Percentiles rank a stretch among this genome's conserved stretches.
These are phyloP conservation scores for Drosophila azteca DNA, from an alignment of 1,140 invertebrate species.

Conservation along the genomic window DNA sequence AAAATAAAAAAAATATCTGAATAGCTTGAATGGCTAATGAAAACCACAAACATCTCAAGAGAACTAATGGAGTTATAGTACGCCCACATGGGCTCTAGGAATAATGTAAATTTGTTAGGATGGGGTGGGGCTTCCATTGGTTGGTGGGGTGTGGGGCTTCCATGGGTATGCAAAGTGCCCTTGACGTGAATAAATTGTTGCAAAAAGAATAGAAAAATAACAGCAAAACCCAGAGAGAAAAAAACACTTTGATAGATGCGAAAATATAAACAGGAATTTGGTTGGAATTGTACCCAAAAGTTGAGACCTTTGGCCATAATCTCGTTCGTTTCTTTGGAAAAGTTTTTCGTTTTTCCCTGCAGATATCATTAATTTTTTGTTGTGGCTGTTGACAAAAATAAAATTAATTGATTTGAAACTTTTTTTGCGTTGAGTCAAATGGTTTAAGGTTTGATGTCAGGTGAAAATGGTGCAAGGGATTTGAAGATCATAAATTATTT, in stretches of 20 bases:
- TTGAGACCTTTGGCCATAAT: constrained; percentile 57
- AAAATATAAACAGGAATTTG: constrained; percentile 34
- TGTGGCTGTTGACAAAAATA: constrained; percentile 47
- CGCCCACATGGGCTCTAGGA: neutral
- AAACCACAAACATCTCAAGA: constrained; percentile 59
- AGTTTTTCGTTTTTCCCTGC: constrained; percentile 36
- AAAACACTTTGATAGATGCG: constrained; percentile 67
- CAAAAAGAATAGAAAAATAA: constrained; percentile 48
- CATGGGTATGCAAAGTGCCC: constrained; percentile 52
- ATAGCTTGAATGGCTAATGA: constrained; percentile 58
- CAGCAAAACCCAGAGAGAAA: constrained; percentile 31
- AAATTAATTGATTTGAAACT: constrained; percentile 43
- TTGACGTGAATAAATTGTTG: constrained; percentile 74
- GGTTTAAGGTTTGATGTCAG: constrained; percentile 1
- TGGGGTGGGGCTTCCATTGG: too few relatives aligned
- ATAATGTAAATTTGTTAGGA: too few relatives aligned
- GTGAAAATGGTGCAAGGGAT: constrained; percentile 24
- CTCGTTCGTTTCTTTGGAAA: constrained; percentile 21
- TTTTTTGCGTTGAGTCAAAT: neutral
- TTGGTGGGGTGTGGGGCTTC: neutral
- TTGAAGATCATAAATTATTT: constrained; percentile 3
- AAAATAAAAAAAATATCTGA: constrained; percentile 34
- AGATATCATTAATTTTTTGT: constrained; percentile 64
- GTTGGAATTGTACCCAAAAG: constrained; percentile 27
- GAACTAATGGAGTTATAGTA: constrained; percentile 67